A percentile compares a stretch with the other conserved stretches of the same genome.
Conservation (phyloP, 2,113 vertebrate genomes). For the Gila orcuttii region DNA sequence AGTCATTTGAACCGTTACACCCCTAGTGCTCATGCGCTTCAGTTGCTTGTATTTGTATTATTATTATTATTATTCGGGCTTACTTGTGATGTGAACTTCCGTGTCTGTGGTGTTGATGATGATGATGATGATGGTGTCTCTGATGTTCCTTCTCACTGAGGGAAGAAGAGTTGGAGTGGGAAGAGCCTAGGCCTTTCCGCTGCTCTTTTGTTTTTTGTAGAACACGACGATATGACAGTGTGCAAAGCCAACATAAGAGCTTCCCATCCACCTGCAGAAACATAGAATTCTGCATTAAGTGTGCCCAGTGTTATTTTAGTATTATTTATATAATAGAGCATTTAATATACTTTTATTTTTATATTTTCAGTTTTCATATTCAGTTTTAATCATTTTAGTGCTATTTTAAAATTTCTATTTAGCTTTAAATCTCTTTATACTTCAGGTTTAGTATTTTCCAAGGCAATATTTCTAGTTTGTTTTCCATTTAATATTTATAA, state of each 20-base stretch:
- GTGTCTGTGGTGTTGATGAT: conserved; percentile 87
- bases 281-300: not conserved
- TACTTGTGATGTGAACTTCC: conserved; percentile 93
- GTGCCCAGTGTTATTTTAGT: not conserved
- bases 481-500: not conserved
- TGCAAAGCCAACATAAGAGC: conserved; percentile 97
- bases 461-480: not conserved
- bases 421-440: not conserved
- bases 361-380: not conserved
- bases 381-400: not conserved
- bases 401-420: not conserved
- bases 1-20: too few species aligned
- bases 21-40: not conserved
- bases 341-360: not conserved
- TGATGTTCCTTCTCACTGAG: conserved; percentile 95
- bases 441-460: not conserved
- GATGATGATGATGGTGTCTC: conserved; percentile 82
- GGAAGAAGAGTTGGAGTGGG: conserved; percentile 92
- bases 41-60: not conserved
- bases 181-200: conserved; percentile 90
- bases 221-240: conserved; percentile 94
- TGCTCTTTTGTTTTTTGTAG: conserved; percentile 99
- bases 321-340: not conserved
- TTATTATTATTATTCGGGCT: conserved; percentile 58
- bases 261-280: conserved; percentile 91